These are phyloP conservation scores for Toxotes chatareus DNA, from an alignment of 2,113 vertebrate species.

Conservation along the genomic window DNA sequence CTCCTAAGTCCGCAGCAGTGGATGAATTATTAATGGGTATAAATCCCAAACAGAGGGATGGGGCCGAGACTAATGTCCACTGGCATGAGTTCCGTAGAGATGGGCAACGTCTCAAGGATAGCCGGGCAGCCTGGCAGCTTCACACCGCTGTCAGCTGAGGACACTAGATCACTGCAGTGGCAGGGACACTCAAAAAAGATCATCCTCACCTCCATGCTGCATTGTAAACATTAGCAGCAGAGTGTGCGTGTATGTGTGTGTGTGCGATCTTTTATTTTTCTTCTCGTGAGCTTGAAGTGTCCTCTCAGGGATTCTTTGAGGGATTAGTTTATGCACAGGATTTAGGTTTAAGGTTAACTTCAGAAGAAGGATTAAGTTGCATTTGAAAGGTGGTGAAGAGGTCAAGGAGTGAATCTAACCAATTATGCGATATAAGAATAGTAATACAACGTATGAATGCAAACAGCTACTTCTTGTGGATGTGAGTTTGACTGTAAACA, in stretches of 20 bases:
- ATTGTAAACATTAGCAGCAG: conserved; percentile 50
- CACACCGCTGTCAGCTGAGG: conserved; percentile 54
- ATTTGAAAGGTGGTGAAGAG: conserved; percentile 48
- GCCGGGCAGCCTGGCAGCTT: conserved; percentile 48
- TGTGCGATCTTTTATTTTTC: conserved; percentile 28
- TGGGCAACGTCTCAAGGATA: conserved; percentile 69
- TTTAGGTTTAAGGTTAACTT: conserved; percentile 65
- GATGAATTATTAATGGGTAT: conserved; percentile 80
- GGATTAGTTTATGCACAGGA: conserved; percentile 53
- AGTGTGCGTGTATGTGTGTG: neutral
- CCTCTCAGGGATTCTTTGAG: conserved; percentile 47
- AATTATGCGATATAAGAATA: conserved; percentile 32
- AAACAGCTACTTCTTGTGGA: neutral
- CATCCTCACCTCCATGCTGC: conserved; percentile 49
- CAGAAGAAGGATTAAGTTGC: conserved; percentile 61
- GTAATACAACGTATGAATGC: conserved; percentile 2
- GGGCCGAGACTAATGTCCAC: conserved; percentile 73
- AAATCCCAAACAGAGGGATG: conserved; percentile 74
- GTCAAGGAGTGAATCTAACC: conserved; percentile 57
- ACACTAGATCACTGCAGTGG: conserved; percentile 58
- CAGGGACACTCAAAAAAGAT: conserved; percentile 53
- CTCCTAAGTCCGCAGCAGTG: conserved; percentile 66
- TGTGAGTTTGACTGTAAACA: neutral
- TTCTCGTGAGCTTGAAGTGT: conserved; percentile 30
- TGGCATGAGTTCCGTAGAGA: conserved; percentile 63